A percentile compares a stretch with the other conserved stretches of the same genome.
Conservation (phyloP, 2,888 invertebrate species). For the Deroplatys truncata region DNA sequence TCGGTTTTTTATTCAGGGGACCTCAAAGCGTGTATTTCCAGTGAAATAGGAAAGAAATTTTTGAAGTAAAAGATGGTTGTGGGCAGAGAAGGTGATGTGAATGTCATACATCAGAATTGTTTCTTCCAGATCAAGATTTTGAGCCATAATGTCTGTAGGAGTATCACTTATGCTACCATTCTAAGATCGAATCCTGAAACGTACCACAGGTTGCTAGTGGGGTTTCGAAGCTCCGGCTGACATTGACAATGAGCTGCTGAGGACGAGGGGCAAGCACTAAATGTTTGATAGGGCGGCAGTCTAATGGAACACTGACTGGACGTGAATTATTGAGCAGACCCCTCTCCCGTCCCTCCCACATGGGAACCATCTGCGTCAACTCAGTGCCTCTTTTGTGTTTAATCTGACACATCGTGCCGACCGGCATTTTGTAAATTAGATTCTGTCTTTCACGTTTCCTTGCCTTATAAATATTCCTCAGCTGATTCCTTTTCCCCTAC, state of each 20-base stretch:
- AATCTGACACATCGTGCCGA: not conserved
- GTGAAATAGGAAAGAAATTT: too few species aligned
- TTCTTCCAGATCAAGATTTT: too few species aligned
- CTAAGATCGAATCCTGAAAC: too few species aligned
- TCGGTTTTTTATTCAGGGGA: too few species aligned
- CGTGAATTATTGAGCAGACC: conserved; percentile 9
- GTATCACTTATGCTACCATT: too few species aligned
- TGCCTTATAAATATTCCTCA: not conserved
- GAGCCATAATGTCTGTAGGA: too few species aligned
- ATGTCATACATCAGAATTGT: too few species aligned
- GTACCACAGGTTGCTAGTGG: too few species aligned
- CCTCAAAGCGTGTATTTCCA: too few species aligned
- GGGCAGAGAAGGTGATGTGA: too few species aligned
- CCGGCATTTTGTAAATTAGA: not conserved
- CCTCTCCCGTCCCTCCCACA: not conserved
- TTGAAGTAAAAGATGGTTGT: too few species aligned
- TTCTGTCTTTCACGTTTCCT: not conserved
- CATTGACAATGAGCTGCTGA: not conserved
- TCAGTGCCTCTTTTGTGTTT: not conserved
- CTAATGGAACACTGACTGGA: conserved; percentile 15
- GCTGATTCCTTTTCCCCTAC: not conserved
- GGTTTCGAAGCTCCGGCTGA: not conserved
- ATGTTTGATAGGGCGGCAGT: conserved; percentile 13
- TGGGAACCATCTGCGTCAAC: not conserved
- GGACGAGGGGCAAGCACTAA: not conserved